Base-by-base conservation (phyloP, 2,888 invertebrate species). In the Drosophila mimica region DNA sequence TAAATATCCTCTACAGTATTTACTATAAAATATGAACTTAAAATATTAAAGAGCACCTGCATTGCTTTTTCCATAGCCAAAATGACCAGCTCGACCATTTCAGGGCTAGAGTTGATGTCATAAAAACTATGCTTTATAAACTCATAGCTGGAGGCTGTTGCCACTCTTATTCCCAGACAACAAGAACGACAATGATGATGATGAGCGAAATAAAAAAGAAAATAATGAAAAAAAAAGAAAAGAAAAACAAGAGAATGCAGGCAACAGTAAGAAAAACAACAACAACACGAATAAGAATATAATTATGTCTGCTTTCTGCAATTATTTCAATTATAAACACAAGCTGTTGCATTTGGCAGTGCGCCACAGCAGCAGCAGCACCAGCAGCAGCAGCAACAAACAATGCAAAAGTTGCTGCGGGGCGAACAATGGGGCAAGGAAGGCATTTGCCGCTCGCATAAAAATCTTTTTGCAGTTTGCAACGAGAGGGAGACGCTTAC, bases 301-400 rank as follows among this genome's bases (percentile, higher is more conserved):
- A 86, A 85, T 83, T 82, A 86, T 83, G 85, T 82, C 81, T 82
- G 79, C 82, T 79, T 82, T 81, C 63, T 70, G 84, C 85, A 87
- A 86, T 86, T 81, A 86, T 86, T 86, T 87, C 84, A 87, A 84
- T 87, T 86, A 87, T 79, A 83, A 83, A 75, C 77, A 84, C 85
- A 86, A 86, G 87, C 87, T 87, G 85, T 81, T 86, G 85, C 87
- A 82, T 74, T 78, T 70, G 67, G 77, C 74, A 69, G 63, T 43
- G 67, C 59, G 58, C 82, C 72, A 73, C 65, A 70, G 46, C 63
- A 73, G 52, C 62, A 75, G 11, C 59, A 70, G 52, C 62, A 75
- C 9, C 59, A 70, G 15, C 63, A 60, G 31, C 66, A 61, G 28
- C 66, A 52, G 31, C 69, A 80, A 71, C 72, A 69, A 79, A 79